Conservation (phyloP, 2,113 vertebrate species). For the Marmota monax region DNA sequence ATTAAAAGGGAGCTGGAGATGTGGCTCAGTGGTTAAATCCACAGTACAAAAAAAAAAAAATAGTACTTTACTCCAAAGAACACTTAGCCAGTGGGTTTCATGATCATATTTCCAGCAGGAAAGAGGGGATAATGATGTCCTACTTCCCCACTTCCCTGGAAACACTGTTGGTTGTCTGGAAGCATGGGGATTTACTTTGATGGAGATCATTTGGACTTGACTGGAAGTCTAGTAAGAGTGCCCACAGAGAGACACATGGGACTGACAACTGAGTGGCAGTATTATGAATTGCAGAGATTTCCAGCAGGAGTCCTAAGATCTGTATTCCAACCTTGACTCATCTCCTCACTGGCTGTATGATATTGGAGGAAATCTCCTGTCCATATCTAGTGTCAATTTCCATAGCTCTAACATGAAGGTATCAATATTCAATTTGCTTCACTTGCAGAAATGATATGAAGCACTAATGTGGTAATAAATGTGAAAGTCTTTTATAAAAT, state of each 20-base stretch:
- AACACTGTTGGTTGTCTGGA: background rate
- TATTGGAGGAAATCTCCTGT: background rate
- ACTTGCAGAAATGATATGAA: background rate
- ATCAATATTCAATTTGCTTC: background rate
- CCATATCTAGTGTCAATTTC: slow-evolving; percentile 28
- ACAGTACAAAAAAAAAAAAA: no score
- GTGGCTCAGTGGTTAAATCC: no score
- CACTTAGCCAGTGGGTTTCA: slow-evolving; percentile 9
- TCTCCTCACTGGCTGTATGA: background rate
- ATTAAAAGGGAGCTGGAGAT: no score
- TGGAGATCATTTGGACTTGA: slow-evolving; percentile 34
- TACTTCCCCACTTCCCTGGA: background rate
- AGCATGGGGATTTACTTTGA: background rate
- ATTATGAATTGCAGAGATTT: background rate
- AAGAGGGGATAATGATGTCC: background rate
- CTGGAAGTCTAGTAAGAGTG: background rate
- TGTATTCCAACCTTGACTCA: background rate
- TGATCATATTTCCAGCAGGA: slow-evolving; percentile 39
- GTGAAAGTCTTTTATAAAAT: slow-evolving; percentile 39
- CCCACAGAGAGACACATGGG: background rate
- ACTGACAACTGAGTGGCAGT: background rate
- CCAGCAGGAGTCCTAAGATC: background rate
- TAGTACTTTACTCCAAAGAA: background rate
- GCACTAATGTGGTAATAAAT: slow-evolving; percentile 32
- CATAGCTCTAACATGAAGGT: slow-evolving; percentile 23